These are phyloP conservation scores for Cecropterus lyciades DNA, from an alignment of 1,140 invertebrate genomes.

Conservation along the genomic window DNA sequence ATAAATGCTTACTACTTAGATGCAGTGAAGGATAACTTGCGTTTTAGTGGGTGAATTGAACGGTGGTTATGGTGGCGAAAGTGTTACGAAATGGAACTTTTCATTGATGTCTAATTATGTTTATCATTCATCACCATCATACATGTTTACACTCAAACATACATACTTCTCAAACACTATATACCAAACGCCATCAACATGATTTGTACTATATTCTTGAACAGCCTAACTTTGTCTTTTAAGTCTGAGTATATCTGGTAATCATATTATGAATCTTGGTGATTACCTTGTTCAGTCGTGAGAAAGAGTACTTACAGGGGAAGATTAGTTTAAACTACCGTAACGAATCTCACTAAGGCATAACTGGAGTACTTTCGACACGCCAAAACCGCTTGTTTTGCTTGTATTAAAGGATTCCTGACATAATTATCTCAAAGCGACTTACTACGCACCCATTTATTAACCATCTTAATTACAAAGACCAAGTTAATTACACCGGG, in stretches of 20 bases:
- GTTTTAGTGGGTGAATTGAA: too few species aligned
- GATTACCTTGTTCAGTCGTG: slow-evolving; percentile 7
- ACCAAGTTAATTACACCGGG: slow-evolving; percentile 76
- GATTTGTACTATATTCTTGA: too few species aligned
- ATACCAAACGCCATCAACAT: too few species aligned
- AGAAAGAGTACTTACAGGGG: slow-evolving; percentile 6
- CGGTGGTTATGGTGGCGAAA: too few species aligned
- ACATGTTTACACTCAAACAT: too few species aligned
- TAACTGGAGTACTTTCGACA: slow-evolving; percentile 19
- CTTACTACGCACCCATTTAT: slow-evolving; percentile 79
- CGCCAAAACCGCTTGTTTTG: slow-evolving; percentile 60
- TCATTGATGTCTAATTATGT: too few species aligned
- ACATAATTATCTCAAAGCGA: slow-evolving; percentile 79
- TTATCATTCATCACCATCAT: too few species aligned
- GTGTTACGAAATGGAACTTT: too few species aligned
- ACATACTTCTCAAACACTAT: too few species aligned
- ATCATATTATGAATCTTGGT: not conserved
- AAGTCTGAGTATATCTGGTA: not conserved
- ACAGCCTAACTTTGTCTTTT: too few species aligned
- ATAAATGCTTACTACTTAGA: too few species aligned
- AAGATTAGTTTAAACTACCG: slow-evolving; percentile 15
- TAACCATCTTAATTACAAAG: slow-evolving; percentile 81
- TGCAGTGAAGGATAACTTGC: too few species aligned
- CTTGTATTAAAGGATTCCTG: slow-evolving; percentile 77
- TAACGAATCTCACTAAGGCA: slow-evolving; percentile 17